A percentile compares a stretch with the other conserved stretches of the same genome.
phyloP scores from a whole-genome alignment of 2,797 vertebrate genomes.

The Graptemys geographica region DNA sequence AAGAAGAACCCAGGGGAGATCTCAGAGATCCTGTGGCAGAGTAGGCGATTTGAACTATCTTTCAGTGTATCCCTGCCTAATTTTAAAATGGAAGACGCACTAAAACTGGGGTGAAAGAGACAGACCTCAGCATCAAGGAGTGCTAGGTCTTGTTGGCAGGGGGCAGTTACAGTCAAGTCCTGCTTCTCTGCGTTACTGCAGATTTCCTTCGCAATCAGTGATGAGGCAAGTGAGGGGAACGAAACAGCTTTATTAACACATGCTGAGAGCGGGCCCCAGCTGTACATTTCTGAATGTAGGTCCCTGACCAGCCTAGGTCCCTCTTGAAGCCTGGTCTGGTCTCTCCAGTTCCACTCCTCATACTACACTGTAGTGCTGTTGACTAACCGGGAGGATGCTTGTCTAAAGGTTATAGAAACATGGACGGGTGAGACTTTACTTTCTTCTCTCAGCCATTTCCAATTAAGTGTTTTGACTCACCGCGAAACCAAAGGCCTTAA shows the following conservation, averaged over 20 bases:
- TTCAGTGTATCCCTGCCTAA: neutral
- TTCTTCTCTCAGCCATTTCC: fast-evolving
- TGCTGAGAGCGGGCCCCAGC: neutral
- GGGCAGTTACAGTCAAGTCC: neutral
- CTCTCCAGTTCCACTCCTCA: fast-evolving
- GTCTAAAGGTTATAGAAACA: neutral
- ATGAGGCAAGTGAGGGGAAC: neutral
- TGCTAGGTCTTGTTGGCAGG: neutral
- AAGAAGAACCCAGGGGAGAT: neutral
- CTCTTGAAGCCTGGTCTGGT: fast-evolving
- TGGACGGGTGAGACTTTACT: fast-evolving
- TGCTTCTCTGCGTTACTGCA: neutral
- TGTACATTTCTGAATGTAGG: fast-evolving
- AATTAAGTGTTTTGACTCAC: fast-evolving
- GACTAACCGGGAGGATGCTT: neutral
- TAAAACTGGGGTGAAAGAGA: neutral
- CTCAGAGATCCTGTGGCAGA: neutral
- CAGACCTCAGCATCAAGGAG: neutral
- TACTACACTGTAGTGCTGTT: neutral
- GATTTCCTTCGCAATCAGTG: neutral
- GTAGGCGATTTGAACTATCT: neutral
- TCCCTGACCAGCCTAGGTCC: neutral
- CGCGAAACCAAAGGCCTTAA: neutral
- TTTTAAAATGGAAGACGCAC: neutral
- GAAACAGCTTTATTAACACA: neutral